Percentiles rank a stretch among this genome's conserved stretches.
phyloP scores from a whole-genome alignment of 2,113 vertebrate genomes.

The Tapirus terrestris region DNA sequence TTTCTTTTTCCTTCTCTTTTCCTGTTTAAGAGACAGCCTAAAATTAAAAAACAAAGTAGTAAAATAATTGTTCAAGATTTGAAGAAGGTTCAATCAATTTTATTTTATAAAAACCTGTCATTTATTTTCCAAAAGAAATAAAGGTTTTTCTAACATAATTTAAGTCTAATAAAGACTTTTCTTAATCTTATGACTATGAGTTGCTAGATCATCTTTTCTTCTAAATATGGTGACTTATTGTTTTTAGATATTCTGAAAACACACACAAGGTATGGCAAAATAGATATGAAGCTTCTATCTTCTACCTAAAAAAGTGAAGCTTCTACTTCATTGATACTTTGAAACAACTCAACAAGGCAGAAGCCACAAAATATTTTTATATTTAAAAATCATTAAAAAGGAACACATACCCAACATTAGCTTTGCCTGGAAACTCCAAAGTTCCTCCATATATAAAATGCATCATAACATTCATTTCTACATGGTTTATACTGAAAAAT shows the following conservation, averaged over 20 bases:
- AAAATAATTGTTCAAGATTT: slow-evolving; percentile 42
- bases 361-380: slow-evolving; percentile 48
- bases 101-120: not conserved
- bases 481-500: slow-evolving; percentile 90
- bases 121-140: slow-evolving; percentile 38
- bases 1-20: not conserved
- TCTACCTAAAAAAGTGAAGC: not conserved
- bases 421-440: slow-evolving; percentile 91
- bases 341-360: slow-evolving; percentile 56
- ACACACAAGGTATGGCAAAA: slow-evolving; percentile 58
- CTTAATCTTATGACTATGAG: slow-evolving; percentile 26
- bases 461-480: slow-evolving; percentile 94
- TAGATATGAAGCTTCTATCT: not conserved
- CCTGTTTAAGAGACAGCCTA: not conserved
- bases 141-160: slow-evolving; percentile 31
- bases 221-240: slow-evolving; percentile 42
- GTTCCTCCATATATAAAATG: slow-evolving; percentile 96
- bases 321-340: slow-evolving; percentile 58
- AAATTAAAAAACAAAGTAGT: slow-evolving; percentile 19
- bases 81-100: not conserved
- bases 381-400: slow-evolving; percentile 69
- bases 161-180: slow-evolving; percentile 44
- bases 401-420: slow-evolving; percentile 91
- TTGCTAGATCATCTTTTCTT: slow-evolving; percentile 42
- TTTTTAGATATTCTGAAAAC: slow-evolving; percentile 60